phyloP scores from a whole-genome alignment of 2,113 vertebrate genomes.

The Onychostoma macrolepis region DNA sequence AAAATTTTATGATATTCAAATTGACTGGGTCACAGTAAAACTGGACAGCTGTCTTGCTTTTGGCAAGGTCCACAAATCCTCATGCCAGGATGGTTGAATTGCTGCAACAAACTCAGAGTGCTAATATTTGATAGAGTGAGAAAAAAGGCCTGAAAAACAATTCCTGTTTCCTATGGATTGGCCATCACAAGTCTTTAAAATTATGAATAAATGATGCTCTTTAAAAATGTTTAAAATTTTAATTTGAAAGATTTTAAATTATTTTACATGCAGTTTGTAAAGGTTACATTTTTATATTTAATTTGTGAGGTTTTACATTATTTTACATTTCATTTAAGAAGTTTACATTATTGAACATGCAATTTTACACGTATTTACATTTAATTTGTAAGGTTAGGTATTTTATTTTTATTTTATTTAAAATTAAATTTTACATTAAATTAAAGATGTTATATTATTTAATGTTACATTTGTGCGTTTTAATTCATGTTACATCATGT shows the following conservation, averaged over 20 bases:
- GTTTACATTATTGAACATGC: background rate
- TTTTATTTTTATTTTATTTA: too few relatives aligned
- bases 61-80: background rate
- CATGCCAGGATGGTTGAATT: constrained; percentile 17
- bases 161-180: background rate
- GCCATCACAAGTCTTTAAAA: background rate
- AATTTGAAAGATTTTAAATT: background rate
- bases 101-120: background rate
- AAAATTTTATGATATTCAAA: constrained; percentile 16
- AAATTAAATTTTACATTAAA: too few relatives aligned
- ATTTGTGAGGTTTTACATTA: background rate
- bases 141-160: background rate
- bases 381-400: too few relatives aligned
- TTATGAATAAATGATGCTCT: background rate
- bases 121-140: background rate
- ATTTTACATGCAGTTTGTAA: too few relatives aligned
- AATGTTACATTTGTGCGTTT: background rate
- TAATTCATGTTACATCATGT: background rate
- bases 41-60: constrained; percentile 12
- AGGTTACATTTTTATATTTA: too few relatives aligned
- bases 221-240: background rate
- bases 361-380: background rate
- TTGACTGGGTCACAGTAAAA: background rate
- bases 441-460: background rate
- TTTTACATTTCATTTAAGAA: background rate